Evolutionary conservation across 1,140 invertebrate genomes (phyloP).

Genomic region (Eciton burchellii): DNA sequence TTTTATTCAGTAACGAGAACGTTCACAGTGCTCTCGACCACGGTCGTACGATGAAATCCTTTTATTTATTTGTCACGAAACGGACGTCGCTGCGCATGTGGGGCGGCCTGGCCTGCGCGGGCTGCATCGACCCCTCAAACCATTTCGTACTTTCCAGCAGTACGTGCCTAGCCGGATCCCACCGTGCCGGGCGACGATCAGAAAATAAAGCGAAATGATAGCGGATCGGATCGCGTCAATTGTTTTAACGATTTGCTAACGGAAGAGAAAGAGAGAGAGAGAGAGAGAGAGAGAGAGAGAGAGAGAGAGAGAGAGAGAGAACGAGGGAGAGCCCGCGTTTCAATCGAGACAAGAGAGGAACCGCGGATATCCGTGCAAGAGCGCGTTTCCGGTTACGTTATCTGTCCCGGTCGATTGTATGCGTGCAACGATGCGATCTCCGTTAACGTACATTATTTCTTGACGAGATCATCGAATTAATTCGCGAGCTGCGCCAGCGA

Average conservation of each 20-base stretch:
- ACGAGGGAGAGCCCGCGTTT: not conserved
- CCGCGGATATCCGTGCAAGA: conserved; percentile 10
- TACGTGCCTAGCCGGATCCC: conserved; percentile 66
- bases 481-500: not conserved
- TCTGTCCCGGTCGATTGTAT: conserved; percentile 1
- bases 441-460: conserved; percentile 7
- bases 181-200: conserved; percentile 65
- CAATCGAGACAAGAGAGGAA: conserved; percentile 15
- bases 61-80: conserved; percentile 72
- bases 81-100: conserved; percentile 73
- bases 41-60: conserved; percentile 27
- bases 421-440: not conserved
- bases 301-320: not conserved
- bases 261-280: not conserved
- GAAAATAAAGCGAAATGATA: conserved; percentile 65
- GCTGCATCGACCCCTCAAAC: conserved; percentile 76
- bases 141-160: conserved; percentile 74
- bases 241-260: conserved; percentile 4
- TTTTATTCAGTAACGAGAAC: not conserved
- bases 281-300: not conserved
- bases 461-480: not conserved
- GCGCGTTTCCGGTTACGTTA: conserved; percentile 27
- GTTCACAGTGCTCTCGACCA: not conserved
- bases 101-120: conserved; percentile 72
- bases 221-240: conserved; percentile 51